Percentiles rank a stretch among this genome's conserved stretches.
phyloP scores from a whole-genome alignment of 2,113 vertebrate species.

The Heterotilapia buettikoferi region DNA sequence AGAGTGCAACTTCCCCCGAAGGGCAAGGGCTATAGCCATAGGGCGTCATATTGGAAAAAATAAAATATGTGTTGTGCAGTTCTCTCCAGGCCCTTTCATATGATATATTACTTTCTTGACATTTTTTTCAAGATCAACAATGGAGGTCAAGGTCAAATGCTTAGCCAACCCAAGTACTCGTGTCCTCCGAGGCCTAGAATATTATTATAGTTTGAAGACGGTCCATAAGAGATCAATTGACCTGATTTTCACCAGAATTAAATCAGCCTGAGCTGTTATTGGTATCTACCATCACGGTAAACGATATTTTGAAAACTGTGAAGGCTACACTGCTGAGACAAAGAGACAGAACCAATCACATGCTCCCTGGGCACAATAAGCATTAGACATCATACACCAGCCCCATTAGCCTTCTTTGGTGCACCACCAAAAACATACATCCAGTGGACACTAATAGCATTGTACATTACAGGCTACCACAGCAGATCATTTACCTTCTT shows the following conservation, averaged over 20 bases:
- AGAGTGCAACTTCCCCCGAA: neutral
- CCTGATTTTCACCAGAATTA: neutral
- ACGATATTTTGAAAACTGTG: neutral
- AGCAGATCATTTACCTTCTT: neutral
- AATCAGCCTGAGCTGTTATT: neutral
- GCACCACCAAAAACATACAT: neutral
- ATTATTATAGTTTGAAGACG: neutral
- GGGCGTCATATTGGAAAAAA: accelerated
- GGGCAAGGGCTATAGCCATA: neutral
- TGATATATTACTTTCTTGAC: neutral
- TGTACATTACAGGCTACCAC: neutral
- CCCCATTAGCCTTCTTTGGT: neutral
- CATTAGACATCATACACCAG: neutral
- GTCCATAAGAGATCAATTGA: neutral
- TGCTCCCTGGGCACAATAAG: too few relatives aligned
- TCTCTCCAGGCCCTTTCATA: neutral
- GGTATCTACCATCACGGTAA: neutral
- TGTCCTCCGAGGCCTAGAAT: neutral
- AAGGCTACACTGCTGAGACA: neutral
- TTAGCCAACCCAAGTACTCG: neutral
- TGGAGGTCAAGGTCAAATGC: neutral
- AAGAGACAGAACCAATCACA: neutral
- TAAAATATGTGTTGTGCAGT: neutral
- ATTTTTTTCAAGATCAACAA: neutral
- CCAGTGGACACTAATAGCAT: neutral